Percentiles rank a stretch among this genome's conserved stretches.
Evolutionary conservation across 2,113 vertebrate genomes (phyloP).

Genomic region (Sigmodon hispidus): DNA sequence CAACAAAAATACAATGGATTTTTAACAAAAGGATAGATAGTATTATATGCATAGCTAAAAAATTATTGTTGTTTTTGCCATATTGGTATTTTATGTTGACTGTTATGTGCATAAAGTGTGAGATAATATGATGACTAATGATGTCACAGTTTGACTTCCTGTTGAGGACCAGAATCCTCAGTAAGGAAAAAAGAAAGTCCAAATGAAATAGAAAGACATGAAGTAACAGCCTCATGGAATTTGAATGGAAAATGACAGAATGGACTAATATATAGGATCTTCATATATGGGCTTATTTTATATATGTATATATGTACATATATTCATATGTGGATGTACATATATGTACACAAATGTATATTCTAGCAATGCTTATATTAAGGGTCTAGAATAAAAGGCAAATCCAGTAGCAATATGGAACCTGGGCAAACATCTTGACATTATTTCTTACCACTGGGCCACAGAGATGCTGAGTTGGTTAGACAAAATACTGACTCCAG

Average conservation of each 20-base stretch:
- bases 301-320: background rate
- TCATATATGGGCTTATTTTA: background rate
- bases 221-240: background rate
- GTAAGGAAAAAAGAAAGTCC: background rate
- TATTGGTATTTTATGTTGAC: background rate
- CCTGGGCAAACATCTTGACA: background rate
- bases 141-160: constrained; percentile 32
- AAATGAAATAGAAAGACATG: background rate
- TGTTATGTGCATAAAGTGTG: background rate
- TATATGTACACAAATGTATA: background rate
- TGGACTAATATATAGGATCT: background rate
- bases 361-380: background rate
- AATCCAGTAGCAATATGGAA: background rate
- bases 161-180: background rate
- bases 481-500: background rate
- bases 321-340: background rate
- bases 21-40: background rate
- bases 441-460: background rate
- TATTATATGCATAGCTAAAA: background rate
- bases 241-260: background rate
- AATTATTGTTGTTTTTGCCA: background rate
- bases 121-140: background rate
- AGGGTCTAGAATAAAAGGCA: background rate
- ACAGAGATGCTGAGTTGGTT: background rate
- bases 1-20: background rate